Conservation (phyloP, 2,797 vertebrate genomes). For the Adrianichthys oophorus region DNA sequence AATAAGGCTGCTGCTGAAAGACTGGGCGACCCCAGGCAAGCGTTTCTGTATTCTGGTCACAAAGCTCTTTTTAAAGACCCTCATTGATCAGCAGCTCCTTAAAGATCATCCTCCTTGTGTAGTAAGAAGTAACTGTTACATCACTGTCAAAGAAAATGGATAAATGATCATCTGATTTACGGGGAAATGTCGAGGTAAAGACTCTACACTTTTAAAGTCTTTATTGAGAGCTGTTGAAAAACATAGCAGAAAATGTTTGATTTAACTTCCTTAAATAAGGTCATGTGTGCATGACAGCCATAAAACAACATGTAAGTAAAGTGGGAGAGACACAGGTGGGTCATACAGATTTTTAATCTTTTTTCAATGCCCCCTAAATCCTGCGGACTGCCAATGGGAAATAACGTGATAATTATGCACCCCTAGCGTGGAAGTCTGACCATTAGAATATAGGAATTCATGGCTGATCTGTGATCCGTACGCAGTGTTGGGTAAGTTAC, state of each 20-base stretch:
- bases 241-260: neutral
- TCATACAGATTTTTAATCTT: too few species aligned
- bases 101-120: conserved; percentile 41
- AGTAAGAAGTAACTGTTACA: conserved; percentile 58
- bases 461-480: too few species aligned
- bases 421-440: too few species aligned
- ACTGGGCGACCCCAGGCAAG: conserved; percentile 32
- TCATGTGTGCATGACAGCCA: too few species aligned
- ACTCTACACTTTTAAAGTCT: conserved; percentile 7
- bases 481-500: too few species aligned
- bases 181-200: conserved; percentile 5
- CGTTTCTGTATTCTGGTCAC: conserved; percentile 61
- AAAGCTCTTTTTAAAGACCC: conserved; percentile 54
- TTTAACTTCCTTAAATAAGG: too few species aligned
- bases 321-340: too few species aligned
- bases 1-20: conserved; percentile 28
- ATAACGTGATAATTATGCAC: too few species aligned
- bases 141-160: conserved; percentile 58
- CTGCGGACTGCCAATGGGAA: too few species aligned
- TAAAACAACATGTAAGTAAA: too few species aligned
- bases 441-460: too few species aligned
- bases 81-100: conserved; percentile 67
- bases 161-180: conserved; percentile 52
- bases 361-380: too few species aligned
- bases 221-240: neutral